Evolutionary conservation across 2,797 vertebrate genomes (phyloP), one percentile per base, ranked within the genome.

Genomic region (Leuciscus waleckii): DNA sequence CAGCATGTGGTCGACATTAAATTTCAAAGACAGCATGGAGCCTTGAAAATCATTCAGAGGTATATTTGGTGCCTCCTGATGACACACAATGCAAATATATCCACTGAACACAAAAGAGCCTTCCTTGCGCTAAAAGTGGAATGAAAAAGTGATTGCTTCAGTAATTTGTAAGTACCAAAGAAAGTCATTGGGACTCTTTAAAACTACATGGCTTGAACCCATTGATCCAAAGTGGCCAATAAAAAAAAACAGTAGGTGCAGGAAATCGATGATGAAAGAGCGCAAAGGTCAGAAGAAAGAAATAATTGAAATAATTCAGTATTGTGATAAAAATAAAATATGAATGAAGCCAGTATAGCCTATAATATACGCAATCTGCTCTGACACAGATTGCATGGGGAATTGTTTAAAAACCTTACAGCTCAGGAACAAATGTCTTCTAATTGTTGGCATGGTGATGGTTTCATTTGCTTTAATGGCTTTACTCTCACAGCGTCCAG

Each of bases 211-310:
- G 63, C 51, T 49, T 54, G n/a, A 85, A 73, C 43, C 17, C 23
- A 85, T 54, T 79, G 83, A 87, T 73, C 69, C 58, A 68, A 51
- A 84, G 81, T 75, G 81, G 68, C 54, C 88, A 88, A 87, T 84
- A 85, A 85, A 79, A 81, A 82, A 81, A n/a, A n/a, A 69, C 75
- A 82, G 75, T 11, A 35, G 56, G 77, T 67, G 46, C 1, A 81
- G 35, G 70, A 84, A 89, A 89, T 87, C 51, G n/a, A 81, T 87
- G 35, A 70, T 29, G 67, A 78, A 63, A 84, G 26, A 49, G 56
- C 21, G 4, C 43, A 68, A 86, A 39, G 49, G 71, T 82, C 65
- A 82, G 39, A 58, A 46, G 14, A 84, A 74, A 63, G 2, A 70
- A 81, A 82, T 80, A 43, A 13, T 87, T 79, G 58, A 58, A 58